These are phyloP conservation scores for Epinotia brunnichana DNA, from an alignment of 2,888 invertebrate genomes.

Conservation along the genomic window DNA sequence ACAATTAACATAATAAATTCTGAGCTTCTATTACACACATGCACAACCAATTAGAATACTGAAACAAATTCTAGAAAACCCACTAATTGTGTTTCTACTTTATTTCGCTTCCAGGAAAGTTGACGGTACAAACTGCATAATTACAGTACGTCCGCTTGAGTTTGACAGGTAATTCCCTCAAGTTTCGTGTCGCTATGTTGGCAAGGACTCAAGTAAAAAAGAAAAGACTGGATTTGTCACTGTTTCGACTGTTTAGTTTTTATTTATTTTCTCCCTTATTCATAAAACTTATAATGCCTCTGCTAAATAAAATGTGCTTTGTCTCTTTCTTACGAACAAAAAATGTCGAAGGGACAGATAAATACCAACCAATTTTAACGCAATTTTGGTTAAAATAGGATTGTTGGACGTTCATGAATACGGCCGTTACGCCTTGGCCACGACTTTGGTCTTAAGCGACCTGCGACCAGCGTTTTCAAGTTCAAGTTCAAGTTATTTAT, in stretches of 20 bases:
- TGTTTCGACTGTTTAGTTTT: constrained; percentile 2
- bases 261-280: no score
- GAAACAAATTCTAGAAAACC: constrained; percentile 1
- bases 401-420: no score
- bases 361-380: no score
- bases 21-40: neutral
- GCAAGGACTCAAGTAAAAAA: constrained; percentile 33
- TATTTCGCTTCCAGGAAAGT: constrained; percentile 22
- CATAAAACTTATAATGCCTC: no score
- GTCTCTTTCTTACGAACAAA: no score
- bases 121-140: constrained; percentile 25
- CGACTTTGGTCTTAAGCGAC: no score
- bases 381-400: no score
- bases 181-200: constrained; percentile 26
- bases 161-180: constrained; percentile 34
- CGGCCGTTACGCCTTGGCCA: no score
- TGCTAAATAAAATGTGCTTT: no score
- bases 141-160: constrained; percentile 27
- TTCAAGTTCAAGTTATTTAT: no score
- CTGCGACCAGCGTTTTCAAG: no score
- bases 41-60: neutral
- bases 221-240: constrained; percentile 1
- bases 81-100: neutral
- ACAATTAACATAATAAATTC: neutral
- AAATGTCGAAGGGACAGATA: no score